These are phyloP conservation scores for Catharus minimus DNA, from an alignment of 2,113 vertebrate genomes.

Conservation along the genomic window DNA sequence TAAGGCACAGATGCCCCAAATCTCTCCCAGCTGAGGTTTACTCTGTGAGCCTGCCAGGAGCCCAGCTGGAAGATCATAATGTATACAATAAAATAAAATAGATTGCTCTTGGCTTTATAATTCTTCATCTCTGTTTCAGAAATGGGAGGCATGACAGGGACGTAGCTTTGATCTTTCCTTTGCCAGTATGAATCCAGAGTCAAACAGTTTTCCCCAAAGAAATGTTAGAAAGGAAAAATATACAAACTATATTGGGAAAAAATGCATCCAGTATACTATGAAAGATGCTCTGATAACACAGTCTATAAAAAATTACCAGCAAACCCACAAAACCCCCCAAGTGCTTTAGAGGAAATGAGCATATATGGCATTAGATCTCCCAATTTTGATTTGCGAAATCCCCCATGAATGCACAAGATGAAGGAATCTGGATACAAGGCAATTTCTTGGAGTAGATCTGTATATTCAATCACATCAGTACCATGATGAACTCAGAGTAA, in stretches of 20 bases:
- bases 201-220: background rate
- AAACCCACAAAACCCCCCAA: background rate
- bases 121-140: background rate
- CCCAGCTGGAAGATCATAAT: constrained; percentile 3
- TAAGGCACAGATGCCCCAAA: background rate
- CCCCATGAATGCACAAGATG: background rate
- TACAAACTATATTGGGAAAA: background rate
- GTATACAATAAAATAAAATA: constrained; percentile 9
- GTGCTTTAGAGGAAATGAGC: background rate
- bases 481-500: background rate
- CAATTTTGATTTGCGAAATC: background rate
- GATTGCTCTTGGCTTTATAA: background rate
- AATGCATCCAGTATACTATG: background rate
- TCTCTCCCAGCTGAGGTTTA: constrained; percentile 15
- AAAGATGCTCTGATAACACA: background rate
- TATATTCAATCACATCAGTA: fast-evolving
- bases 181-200: background rate
- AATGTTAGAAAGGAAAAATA: background rate
- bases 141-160: background rate
- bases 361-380: background rate
- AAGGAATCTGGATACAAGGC: background rate
- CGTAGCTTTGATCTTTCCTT: background rate
- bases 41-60: constrained; percentile 11
- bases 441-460: background rate
- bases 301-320: background rate